phyloP scores from a whole-genome alignment of 2,888 invertebrate genomes.

The Aphodius sticticus region DNA sequence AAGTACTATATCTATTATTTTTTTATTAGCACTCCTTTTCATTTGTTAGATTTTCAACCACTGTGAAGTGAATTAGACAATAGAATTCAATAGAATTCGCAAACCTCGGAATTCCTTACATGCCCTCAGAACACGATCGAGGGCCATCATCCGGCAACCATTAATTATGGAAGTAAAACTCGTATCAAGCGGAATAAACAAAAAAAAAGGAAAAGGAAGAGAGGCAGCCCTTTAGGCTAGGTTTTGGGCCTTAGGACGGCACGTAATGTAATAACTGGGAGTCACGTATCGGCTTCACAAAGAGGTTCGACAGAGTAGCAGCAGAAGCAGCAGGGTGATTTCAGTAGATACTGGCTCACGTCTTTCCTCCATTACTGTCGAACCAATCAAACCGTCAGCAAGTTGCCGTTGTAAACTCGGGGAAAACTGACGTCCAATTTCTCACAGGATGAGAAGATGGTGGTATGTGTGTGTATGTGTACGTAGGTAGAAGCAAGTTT shows the following conservation, averaged over 20 bases:
- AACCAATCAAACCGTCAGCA: slow-evolving; percentile 47
- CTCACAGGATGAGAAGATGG: neutral
- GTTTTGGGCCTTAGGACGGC: neutral
- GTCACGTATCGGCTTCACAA: neutral
- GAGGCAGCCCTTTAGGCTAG: neutral
- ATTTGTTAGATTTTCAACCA: too few relatives aligned
- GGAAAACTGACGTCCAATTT: neutral
- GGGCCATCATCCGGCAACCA: too few relatives aligned
- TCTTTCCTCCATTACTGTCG: slow-evolving; percentile 45
- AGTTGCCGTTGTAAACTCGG: slow-evolving; percentile 43
- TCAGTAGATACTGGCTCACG: slow-evolving; percentile 41
- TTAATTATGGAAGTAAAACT: too few relatives aligned
- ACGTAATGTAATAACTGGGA: slow-evolving; percentile 38
- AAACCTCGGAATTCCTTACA: too few relatives aligned
- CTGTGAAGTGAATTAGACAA: too few relatives aligned
- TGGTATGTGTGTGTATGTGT: neutral
- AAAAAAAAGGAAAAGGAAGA: neutral
- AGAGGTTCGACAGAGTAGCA: slow-evolving; percentile 32
- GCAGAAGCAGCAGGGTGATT: slow-evolving; percentile 33
- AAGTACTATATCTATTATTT: too few relatives aligned
- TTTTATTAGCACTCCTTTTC: too few relatives aligned
- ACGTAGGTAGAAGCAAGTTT: neutral
- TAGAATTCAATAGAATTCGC: too few relatives aligned
- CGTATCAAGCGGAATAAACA: neutral
- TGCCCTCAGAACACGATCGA: too few relatives aligned